A percentile compares a stretch with the other conserved stretches of the same genome.
Conservation (phyloP, 1,140 invertebrate species). For the Antheraea pernyi region DNA sequence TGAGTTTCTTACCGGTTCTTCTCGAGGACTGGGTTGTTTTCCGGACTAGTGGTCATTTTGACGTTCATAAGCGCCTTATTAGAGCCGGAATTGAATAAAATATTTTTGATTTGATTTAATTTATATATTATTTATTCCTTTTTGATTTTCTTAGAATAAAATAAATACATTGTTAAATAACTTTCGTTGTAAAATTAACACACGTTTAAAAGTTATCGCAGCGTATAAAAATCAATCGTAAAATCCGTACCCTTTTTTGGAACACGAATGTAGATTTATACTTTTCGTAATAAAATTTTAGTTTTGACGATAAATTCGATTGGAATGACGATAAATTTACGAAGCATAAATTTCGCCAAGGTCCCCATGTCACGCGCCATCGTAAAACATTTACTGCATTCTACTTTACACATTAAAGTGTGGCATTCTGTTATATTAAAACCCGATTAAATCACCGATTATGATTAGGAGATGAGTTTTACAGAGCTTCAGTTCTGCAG, state of each 20-base stretch:
- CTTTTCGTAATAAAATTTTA: slow-evolving; percentile 36
- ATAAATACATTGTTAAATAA: too few species aligned
- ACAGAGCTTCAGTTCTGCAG: too few species aligned
- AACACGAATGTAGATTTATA: not conserved
- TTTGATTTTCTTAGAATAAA: too few species aligned
- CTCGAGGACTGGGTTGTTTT: too few species aligned
- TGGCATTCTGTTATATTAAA: not conserved
- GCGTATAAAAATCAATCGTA: not conserved
- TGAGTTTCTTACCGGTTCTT: too few species aligned
- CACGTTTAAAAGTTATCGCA: not conserved
- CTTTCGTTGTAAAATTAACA: not conserved
- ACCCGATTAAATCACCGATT: not conserved
- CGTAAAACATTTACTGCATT: slow-evolving; percentile 35
- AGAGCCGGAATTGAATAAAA: too few species aligned
- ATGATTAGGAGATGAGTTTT: too few species aligned
- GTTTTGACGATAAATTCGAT: slow-evolving; percentile 46
- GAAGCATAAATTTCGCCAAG: slow-evolving; percentile 34
- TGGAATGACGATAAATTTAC: slow-evolving; percentile 38
- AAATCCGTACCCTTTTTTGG: not conserved
- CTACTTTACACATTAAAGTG: slow-evolving; percentile 32
- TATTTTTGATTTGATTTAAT: too few species aligned
- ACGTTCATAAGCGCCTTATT: too few species aligned
- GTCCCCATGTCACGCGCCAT: slow-evolving; percentile 28
- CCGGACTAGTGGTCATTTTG: too few species aligned
- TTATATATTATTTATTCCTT: too few species aligned